Percentiles rank a stretch among this genome's conserved stretches.
These are phyloP conservation scores for Bubalus kerabau DNA, from an alignment of 2,113 vertebrate species.

Conservation along the genomic window DNA sequence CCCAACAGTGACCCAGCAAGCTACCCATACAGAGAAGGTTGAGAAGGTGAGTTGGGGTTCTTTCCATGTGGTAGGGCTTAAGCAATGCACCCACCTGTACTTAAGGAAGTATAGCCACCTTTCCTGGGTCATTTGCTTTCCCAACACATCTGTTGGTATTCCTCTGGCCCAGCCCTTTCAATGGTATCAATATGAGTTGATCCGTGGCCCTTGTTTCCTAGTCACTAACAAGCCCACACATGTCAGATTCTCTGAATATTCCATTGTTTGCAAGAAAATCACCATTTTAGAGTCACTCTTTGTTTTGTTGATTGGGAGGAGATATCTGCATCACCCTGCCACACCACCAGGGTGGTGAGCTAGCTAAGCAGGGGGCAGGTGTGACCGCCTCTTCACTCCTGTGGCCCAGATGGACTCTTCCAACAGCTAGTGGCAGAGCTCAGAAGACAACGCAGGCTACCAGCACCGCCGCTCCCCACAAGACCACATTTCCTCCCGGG, in stretches of 20 bases:
- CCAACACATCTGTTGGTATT: not conserved
- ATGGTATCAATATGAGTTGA: not conserved
- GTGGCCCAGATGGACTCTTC: not conserved
- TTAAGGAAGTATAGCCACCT: too few species aligned
- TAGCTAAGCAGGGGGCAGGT: not conserved
- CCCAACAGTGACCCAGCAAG: not conserved
- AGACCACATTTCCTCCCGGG: constrained; percentile 29
- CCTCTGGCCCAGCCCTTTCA: not conserved
- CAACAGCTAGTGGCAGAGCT: not conserved
- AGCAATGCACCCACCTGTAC: not conserved
- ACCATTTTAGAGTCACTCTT: not conserved
- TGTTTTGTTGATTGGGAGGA: not conserved
- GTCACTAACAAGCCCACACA: not conserved
- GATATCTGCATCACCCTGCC: not conserved
- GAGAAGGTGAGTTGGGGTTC: not conserved
- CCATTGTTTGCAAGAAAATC: not conserved
- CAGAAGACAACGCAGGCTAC: not conserved
- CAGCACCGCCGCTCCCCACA: not conserved
- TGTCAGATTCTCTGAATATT: not conserved
- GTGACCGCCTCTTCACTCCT: rapidly evolving
- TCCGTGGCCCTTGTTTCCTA: not conserved
- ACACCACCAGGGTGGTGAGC: not conserved
- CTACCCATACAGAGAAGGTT: not conserved
- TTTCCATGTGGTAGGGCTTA: not conserved
- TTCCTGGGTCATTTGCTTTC: not conserved